Percentiles rank a stretch among this genome's conserved stretches.
Evolutionary conservation across 2,797 vertebrate genomes (phyloP).

Genomic region (Manis javanica): DNA sequence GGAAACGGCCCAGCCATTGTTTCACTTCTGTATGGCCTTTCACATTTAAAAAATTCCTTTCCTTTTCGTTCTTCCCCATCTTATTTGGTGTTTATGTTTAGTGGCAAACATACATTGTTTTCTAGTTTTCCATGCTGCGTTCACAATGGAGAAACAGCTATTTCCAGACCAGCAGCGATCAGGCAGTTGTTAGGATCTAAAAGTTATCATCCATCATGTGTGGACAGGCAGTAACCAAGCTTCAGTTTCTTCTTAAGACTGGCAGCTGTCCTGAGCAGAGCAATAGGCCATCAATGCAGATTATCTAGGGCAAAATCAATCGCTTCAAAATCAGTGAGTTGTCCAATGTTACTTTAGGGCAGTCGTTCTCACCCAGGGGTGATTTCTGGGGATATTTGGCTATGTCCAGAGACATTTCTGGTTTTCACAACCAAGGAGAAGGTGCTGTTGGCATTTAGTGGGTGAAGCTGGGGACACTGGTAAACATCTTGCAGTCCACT

Average conservation of each 20-base stretch:
- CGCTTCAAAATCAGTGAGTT: background rate
- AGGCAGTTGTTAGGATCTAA: constrained; percentile 51
- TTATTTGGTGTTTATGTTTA: background rate
- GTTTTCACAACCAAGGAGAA: constrained; percentile 15
- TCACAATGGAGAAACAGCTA: background rate
- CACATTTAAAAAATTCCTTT: constrained; percentile 28
- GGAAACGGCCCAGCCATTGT: background rate
- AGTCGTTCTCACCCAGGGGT: background rate
- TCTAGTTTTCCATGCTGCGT: background rate
- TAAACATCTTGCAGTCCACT: background rate
- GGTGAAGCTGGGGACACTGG: background rate
- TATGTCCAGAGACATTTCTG: constrained; percentile 12
- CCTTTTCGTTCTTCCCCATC: constrained; percentile 4
- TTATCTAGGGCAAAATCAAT: constrained; percentile 18
- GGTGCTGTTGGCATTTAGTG: background rate
- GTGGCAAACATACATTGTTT: background rate
- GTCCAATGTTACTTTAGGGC: background rate
- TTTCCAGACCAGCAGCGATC: background rate
- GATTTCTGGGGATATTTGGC: background rate
- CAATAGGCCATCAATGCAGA: background rate
- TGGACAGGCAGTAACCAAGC: constrained; percentile 19
- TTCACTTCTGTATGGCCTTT: background rate
- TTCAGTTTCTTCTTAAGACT: constrained; percentile 18
- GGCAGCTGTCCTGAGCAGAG: background rate
- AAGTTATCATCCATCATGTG: background rate